Conservation (phyloP, 2,888 invertebrate genomes). For the Tillus elongatus region DNA sequence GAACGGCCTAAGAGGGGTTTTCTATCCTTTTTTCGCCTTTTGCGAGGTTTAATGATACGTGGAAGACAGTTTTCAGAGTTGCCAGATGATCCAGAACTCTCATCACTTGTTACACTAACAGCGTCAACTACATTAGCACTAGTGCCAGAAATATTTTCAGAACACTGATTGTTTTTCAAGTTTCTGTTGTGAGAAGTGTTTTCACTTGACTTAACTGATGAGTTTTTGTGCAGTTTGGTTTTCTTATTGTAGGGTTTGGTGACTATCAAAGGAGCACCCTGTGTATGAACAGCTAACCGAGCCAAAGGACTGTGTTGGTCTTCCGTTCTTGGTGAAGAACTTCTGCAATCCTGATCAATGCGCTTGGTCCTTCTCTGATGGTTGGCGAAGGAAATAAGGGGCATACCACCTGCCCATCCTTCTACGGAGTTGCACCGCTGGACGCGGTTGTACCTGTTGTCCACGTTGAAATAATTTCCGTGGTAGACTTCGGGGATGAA, state of each 20-base stretch:
- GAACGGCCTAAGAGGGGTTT: slow-evolving; percentile 51
- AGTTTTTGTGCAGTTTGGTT: slow-evolving; percentile 31
- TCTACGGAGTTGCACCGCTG: slow-evolving; percentile 45
- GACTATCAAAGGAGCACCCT: slow-evolving; percentile 75
- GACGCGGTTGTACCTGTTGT: slow-evolving; percentile 21
- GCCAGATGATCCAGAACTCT: slow-evolving; percentile 64
- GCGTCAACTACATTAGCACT: slow-evolving; percentile 49
- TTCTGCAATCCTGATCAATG: slow-evolving; percentile 5
- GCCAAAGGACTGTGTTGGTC: slow-evolving; percentile 48
- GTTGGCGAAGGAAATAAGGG: slow-evolving; percentile 70
- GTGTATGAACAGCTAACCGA: slow-evolving; percentile 71
- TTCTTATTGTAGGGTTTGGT: slow-evolving; percentile 51
- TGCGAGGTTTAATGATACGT: slow-evolving; percentile 80
- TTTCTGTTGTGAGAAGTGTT: slow-evolving; percentile 1
- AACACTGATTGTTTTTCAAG: slow-evolving; percentile 22
- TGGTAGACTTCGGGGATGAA: slow-evolving; percentile 34
- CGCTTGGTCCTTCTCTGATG: slow-evolving; percentile 14
- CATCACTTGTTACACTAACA: slow-evolving; percentile 67
- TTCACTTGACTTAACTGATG: slow-evolving; percentile 9
- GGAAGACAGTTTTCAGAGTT: slow-evolving; percentile 70
- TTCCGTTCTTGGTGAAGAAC: slow-evolving; percentile 15
- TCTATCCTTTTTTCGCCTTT: slow-evolving; percentile 81
- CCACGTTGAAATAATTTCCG: slow-evolving; percentile 8
- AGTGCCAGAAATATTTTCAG: slow-evolving; percentile 30
- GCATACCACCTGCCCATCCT: slow-evolving; percentile 67